Evolutionary conservation across 2,113 vertebrate species (phyloP), one percentile per base, ranked within the genome.

Genomic region (Lipotes vexillifer): DNA sequence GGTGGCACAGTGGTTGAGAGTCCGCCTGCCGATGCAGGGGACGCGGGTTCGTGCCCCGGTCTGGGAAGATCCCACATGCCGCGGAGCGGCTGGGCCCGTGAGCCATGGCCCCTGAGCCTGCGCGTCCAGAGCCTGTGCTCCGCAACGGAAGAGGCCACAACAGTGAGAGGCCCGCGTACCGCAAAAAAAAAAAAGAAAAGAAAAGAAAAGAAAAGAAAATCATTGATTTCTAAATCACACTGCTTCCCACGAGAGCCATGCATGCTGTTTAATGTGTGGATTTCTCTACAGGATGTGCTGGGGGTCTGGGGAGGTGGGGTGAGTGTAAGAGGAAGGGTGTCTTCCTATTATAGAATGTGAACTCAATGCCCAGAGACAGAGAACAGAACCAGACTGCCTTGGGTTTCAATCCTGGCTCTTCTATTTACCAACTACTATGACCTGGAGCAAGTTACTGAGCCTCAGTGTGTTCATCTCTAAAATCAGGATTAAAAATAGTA

Each of bases 211-310:
- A 11, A 46, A 49, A 49, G 74, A 92, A 65, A 81, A 57, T 14
- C 33, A n/a, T 13, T 63, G 87, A 68, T 90, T 72, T 90, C 80
- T 83, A 78, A 38, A 61, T 68, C 88, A 71, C 7, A 1, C 10
- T 0, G 23, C 66, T 41, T 84, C 52, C 71, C 46, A 23, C 49
- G 75, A 63, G 77, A 83, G 25, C 6, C 27, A 17, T 2, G 0
- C 1, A 0, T 4, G 2, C 4, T 13, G 23, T 75, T 33, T 20
- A 27, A 38, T 0, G 1, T 6, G 20, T 10, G 7, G 78, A 2
- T 49, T 85, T 91, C 71, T 61, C 55, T 27, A 5, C 21, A 20
- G 55, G 12, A 25, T 4, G 36, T 0, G 10, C 17, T 3, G 5
- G 21, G 52, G 11, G 15, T 49, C 0, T 7, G 17, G 3, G 69